Conservation (phyloP, 35 echinoderm and acorn worm species). For the Heliocidaris erythrogramma region DNA sequence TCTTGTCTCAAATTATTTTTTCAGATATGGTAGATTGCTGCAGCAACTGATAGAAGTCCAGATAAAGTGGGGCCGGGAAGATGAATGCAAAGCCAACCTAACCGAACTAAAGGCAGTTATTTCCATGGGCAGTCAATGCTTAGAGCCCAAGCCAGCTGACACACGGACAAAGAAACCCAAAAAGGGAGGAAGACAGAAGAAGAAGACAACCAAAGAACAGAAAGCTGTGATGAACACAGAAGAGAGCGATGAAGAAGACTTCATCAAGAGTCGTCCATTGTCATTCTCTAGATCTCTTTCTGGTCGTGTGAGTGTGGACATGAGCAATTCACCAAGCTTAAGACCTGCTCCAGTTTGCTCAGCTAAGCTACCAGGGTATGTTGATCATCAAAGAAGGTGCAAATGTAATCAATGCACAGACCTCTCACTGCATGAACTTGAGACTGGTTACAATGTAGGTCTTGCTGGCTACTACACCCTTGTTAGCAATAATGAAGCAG, state of each 20-base stretch:
- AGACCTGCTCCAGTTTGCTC: neutral
- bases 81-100: constrained; percentile 2
- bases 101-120: neutral
- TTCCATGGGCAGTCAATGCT: neutral
- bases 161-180: neutral
- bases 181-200: constrained; percentile 7
- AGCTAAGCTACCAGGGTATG: neutral
- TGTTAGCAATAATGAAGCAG: neutral
- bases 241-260: constrained; percentile 52
- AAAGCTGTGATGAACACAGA: neutral
- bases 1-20: neutral
- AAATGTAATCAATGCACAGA: neutral
- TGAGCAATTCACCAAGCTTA: constrained; percentile 45
- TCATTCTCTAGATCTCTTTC: neutral
- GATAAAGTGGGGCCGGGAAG: constrained; percentile 33
- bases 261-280: constrained; percentile 32
- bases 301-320: neutral
- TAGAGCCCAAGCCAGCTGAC: neutral
- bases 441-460: neutral
- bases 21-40: constrained; percentile 44
- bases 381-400: neutral
- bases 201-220: neutral
- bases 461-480: neutral
- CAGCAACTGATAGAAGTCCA: constrained; percentile 36
- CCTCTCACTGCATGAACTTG: constrained; percentile 21